These are phyloP conservation scores for Notolepis coatsorum DNA, from an alignment of 2,797 vertebrate species.

Conservation along the genomic window DNA sequence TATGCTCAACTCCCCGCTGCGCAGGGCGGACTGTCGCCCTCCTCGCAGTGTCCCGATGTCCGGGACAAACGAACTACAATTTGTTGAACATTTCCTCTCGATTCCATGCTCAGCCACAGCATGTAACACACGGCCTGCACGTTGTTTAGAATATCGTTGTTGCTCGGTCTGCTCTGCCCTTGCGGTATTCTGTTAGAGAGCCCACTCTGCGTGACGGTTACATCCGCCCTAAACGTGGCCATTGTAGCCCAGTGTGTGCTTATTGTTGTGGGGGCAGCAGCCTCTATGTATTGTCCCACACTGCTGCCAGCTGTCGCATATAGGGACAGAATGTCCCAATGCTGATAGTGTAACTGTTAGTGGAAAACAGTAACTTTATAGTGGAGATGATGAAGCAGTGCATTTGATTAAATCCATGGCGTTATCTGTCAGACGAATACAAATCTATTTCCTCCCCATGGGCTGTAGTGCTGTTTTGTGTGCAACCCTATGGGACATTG, in stretches of 20 bases:
- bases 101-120: conserved; percentile 24
- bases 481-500: background rate
- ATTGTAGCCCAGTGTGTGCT: conserved; percentile 32
- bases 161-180: background rate
- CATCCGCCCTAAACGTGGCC: conserved; percentile 81
- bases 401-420: no score
- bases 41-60: conserved; percentile 7
- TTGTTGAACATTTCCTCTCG: conserved; percentile 52
- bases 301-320: conserved; percentile 65
- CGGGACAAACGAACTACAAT: conserved; percentile 38
- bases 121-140: conserved; percentile 20
- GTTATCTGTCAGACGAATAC: no score
- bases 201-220: conserved; percentile 41
- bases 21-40: conserved; percentile 4
- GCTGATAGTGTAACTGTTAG: conserved; percentile 42
- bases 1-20: conserved; percentile 31
- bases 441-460: no score
- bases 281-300: conserved; percentile 60
- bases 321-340: conserved; percentile 40
- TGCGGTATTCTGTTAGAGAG: conserved; percentile 3
- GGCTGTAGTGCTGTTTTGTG: background rate
- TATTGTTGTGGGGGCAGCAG: conserved; percentile 48
- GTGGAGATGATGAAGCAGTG: no score
- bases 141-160: background rate
- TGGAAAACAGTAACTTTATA: no score